Percentiles rank a stretch among this genome's conserved stretches.
These are phyloP conservation scores for Trematomus bernacchii DNA, from an alignment of 2,797 vertebrate genomes.

Conservation along the genomic window DNA sequence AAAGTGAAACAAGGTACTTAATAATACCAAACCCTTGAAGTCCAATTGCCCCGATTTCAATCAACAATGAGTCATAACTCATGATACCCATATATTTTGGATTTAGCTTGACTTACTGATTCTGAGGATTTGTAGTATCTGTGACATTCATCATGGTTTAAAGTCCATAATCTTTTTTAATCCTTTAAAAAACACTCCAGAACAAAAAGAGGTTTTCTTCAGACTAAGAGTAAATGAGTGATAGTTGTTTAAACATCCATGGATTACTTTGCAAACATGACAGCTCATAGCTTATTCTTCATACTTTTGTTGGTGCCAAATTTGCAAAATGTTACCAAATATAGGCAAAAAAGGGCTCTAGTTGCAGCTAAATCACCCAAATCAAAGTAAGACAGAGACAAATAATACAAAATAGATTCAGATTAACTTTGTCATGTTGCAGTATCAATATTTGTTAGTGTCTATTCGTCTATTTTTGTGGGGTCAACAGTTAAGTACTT, in stretches of 20 bases:
- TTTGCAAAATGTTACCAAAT: not conserved
- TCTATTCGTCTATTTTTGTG: too few relatives aligned
- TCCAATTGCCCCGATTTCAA: not conserved
- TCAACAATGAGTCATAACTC: not conserved
- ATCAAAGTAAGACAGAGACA: not conserved
- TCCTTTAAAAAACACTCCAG: not conserved
- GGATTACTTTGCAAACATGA: not conserved
- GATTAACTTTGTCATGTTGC: not conserved
- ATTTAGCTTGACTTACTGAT: not conserved
- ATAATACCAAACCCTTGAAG: not conserved
- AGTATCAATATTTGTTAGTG: not conserved
- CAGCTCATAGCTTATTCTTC: not conserved
- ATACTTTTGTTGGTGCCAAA: too few relatives aligned
- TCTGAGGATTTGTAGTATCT: not conserved
- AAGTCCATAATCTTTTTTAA: not conserved
- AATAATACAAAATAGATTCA: not conserved
- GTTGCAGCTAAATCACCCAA: not conserved
- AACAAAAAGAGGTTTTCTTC: not conserved
- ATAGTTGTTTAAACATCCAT: not conserved
- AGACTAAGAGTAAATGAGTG: not conserved
- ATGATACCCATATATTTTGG: constrained; percentile 3
- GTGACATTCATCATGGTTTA: not conserved
- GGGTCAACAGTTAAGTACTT: not conserved
- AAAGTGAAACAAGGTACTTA: constrained; percentile 8
- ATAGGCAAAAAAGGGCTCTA: not conserved